Conservation (phyloP, 35 echinoderm and acorn worm genomes). For the Apostichopus japonicus region DNA sequence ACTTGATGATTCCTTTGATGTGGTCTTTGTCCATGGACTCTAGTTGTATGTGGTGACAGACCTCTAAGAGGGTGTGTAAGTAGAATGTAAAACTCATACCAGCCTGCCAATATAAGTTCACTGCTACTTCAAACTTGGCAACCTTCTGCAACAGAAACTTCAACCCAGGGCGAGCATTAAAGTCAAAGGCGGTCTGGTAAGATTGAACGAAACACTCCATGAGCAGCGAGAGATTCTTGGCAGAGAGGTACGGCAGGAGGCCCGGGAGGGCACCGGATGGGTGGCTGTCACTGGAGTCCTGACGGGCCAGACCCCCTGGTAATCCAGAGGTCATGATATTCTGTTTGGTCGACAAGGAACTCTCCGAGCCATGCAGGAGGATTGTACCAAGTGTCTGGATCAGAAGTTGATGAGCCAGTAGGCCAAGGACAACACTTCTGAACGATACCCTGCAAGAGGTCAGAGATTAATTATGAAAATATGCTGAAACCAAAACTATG, state of each 20-base stretch:
- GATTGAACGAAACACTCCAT: slow-evolving; percentile 98
- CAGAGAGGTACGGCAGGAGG: slow-evolving; percentile 89
- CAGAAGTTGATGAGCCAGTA: slow-evolving; percentile 91
- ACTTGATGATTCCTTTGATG: slow-evolving; percentile 74
- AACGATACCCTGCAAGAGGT: slow-evolving; percentile 77
- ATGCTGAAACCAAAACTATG: too few species aligned
- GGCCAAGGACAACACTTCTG: slow-evolving; percentile 87
- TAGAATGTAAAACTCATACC: slow-evolving; percentile 99
- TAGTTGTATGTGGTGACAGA: slow-evolving; percentile 82
- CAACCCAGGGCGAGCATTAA: slow-evolving; percentile 87
- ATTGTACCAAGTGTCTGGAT: slow-evolving; percentile 96
- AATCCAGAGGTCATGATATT: slow-evolving; percentile 73
- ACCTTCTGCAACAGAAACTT: slow-evolving; percentile 99
- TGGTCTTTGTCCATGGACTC: slow-evolving; percentile 66
- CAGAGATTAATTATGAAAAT: background rate
- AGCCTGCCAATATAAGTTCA: slow-evolving; percentile 94
- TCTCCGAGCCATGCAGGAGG: slow-evolving; percentile 88
- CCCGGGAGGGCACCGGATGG: slow-evolving; percentile 73
- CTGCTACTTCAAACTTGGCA: slow-evolving; percentile 92
- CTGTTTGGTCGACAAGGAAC: slow-evolving; percentile 71
- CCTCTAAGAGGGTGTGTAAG: slow-evolving; percentile 90
- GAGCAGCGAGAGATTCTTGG: slow-evolving; percentile 87
- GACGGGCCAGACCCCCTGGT: slow-evolving; percentile 53
- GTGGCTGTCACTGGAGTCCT: slow-evolving; percentile 46
- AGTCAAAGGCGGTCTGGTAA: slow-evolving; percentile 94